Percentiles rank a stretch among this genome's conserved stretches.
Evolutionary conservation across 2,888 invertebrate genomes (phyloP).

Genomic region (Leistus spinibarbis): DNA sequence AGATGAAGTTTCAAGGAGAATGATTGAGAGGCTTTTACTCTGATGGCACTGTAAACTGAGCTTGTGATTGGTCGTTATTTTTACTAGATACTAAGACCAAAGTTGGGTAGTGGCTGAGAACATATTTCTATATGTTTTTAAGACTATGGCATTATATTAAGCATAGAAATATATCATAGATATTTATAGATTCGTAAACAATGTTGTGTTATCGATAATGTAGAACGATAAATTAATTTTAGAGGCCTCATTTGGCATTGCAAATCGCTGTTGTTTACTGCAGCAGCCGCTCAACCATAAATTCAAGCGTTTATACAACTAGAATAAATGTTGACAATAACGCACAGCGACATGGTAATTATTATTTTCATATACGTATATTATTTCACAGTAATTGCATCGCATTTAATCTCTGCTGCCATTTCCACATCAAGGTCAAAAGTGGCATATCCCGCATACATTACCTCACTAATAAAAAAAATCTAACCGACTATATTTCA

Average conservation of each 20-base stretch:
- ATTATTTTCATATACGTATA: not conserved
- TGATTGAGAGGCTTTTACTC: no score
- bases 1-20: no score
- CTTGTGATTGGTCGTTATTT: no score
- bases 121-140: no score
- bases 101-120: no score
- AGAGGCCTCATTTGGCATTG: slow-evolving; percentile 21
- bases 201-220: slow-evolving; percentile 21
- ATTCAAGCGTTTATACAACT: not conserved
- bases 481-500: no score
- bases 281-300: not conserved
- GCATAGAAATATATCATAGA: not conserved
- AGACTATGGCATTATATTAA: not conserved
- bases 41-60: no score
- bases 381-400: not conserved
- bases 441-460: no score
- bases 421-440: not conserved
- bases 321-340: not conserved
- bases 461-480: not conserved
- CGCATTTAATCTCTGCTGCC: not conserved
- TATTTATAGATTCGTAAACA: not conserved
- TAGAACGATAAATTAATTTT: slow-evolving; percentile 28
- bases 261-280: slow-evolving; percentile 27
- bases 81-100: no score
- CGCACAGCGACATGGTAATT: not conserved